Conservation (phyloP, 2,797 vertebrate genomes). For the Bovichtus diacanthus region DNA sequence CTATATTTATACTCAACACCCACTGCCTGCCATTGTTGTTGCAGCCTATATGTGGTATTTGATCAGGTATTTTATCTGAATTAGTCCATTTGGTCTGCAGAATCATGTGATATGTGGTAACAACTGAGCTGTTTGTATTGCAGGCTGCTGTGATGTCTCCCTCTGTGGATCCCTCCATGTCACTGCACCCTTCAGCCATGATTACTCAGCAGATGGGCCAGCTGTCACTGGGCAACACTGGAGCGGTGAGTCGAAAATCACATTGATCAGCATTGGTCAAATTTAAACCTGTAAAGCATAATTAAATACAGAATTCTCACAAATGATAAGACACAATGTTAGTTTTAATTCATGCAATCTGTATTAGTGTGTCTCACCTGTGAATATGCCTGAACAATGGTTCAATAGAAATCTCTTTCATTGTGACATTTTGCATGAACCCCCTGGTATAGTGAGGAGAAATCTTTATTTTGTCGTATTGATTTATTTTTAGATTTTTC, state of each 20-base stretch:
- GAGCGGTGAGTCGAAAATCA: conserved; percentile 88
- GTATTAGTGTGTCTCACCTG: no score
- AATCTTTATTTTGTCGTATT: background rate
- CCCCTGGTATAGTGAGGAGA: background rate
- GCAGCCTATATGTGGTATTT: background rate
- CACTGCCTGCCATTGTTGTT: background rate
- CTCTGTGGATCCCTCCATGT: conserved; percentile 98
- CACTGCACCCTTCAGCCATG: conserved; percentile 96
- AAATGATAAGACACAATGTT: background rate
- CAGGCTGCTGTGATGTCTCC: conserved; percentile 97
- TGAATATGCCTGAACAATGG: background rate
- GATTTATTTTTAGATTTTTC: background rate
- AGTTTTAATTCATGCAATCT: background rate
- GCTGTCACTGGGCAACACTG: conserved; percentile 95
- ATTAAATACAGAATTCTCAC: background rate
- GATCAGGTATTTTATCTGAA: conserved; percentile 1
- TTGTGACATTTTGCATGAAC: background rate
- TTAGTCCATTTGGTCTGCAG: background rate
- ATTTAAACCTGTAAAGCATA: background rate
- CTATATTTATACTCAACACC: background rate
- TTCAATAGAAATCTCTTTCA: background rate
- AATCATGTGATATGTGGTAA: conserved; percentile 37
- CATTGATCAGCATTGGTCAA: background rate
- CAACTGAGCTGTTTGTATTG: conserved; percentile 23
- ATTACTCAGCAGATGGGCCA: conserved; percentile 99